Evolutionary conservation across 2,113 vertebrate species (phyloP), one percentile per base, ranked within the genome.

Genomic region (Solea senegalensis): DNA sequence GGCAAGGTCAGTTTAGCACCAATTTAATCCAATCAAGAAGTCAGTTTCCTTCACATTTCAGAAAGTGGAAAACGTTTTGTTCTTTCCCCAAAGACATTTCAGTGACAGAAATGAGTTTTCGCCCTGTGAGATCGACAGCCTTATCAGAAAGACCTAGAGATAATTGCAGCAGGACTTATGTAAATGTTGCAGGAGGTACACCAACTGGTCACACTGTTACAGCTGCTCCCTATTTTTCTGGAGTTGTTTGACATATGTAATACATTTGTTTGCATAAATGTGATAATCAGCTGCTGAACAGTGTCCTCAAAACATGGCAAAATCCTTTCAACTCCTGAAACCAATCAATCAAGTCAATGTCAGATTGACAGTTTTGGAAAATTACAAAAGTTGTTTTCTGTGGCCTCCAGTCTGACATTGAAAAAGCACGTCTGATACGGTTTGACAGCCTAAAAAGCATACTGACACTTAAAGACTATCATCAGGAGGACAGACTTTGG

Each of bases 11-110:
- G 5, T 43, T 50, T 21, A 54, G 27, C 2, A 1, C 10, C 50
- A 69, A 73, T 82, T 69, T 65, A 41, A 56, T 60, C 54, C 52
- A 74, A 62, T 80, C 14, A 69, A 67, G 12, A 50, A 50, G 45
- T 16, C 28, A 12, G 50, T 74, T 80, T 60, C 55, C 13, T 40
- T 49, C 7, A 11, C 54, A 51, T 8, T 58, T 50, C 14, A 68
- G 41, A 65, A 40, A 44, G n/a, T 21, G 7, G 12, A 41, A 21
- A 66, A 27, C 46, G 40, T 56, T 64, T 56, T 49, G 8, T 10
- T 1, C 34, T 6, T 34, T 34, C 34, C 34, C 3, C 5, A 21
- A 34, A 34, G 34, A 34, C 34, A 34, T 34, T 34, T 34, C 34
- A 34, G 34, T 34, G 34, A 34, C 34, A 34, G 3, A 34, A 34